Evolutionary conservation across 1,140 invertebrate species (phyloP).

Genomic region (Maniola jurtina): DNA sequence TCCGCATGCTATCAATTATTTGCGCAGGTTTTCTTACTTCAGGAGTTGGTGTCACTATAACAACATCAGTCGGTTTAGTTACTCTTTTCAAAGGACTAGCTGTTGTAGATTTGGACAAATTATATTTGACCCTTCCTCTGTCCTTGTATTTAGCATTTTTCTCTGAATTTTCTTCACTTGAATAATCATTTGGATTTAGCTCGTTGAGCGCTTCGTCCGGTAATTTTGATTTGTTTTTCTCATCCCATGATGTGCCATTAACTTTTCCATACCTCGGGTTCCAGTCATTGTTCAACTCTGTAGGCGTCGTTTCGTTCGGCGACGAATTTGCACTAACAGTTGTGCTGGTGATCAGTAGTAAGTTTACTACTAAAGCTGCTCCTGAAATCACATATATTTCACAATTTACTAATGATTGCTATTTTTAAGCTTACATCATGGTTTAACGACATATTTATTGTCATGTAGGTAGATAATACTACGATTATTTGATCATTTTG

Average conservation of each 20-base stretch:
- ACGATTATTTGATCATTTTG: no score
- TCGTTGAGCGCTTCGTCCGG: conserved; percentile 64
- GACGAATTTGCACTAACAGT: conserved; percentile 48
- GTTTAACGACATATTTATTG: no score
- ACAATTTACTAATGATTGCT: not conserved
- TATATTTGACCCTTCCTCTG: conserved; percentile 64
- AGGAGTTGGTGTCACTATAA: conserved; percentile 63
- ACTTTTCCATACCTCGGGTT: conserved; percentile 40
- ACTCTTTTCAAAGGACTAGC: conserved; percentile 48
- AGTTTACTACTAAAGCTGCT: conserved; percentile 66
- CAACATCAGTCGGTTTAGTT: conserved; percentile 47
- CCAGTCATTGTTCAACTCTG: conserved; percentile 46
- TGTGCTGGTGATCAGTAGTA: conserved; percentile 65
- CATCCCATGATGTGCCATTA: conserved; percentile 48
- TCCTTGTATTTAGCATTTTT: conserved; percentile 73
- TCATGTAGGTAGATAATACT: no score
- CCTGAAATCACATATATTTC: conserved; percentile 48
- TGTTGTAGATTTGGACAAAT: conserved; percentile 52
- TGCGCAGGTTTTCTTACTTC: conserved; percentile 61
- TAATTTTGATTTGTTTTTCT: conserved; percentile 45
- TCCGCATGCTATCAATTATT: conserved; percentile 62
- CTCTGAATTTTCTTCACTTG: conserved; percentile 63
- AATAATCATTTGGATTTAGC: conserved; percentile 60
- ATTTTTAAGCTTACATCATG: no score
- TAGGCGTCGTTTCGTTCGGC: conserved; percentile 51